Evolutionary conservation across 30 jellyfish, hydroid and myxozoan species (phyloP), one percentile per base, ranked within the genome.

Genomic region (Nemopilema nomurai): DNA sequence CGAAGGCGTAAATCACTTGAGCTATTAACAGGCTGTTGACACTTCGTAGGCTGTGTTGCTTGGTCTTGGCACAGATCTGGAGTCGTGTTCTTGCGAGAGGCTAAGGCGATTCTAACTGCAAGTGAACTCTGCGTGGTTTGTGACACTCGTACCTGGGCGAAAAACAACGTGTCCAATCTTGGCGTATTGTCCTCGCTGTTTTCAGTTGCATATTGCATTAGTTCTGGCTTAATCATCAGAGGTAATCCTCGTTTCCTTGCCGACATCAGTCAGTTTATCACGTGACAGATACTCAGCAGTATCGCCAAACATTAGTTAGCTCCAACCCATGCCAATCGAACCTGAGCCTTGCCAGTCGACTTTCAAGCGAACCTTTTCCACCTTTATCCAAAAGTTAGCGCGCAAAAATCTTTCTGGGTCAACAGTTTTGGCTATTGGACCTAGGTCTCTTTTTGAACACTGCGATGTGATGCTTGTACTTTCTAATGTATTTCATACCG

Each of bases 161-260:
- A 25, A n/a, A 30, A 32, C 62, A 65, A 64, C 52, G 71, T 49
- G 51, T 8, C 69, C 88, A 17, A 62, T 50, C 66, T 78, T 65
- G 28, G 24, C 64, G 16, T 30, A 51, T 25, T 71, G 63, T 71
- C 49, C 67, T 25, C 67, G 66, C 79, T 78, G 88, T 52, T 57
- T 78, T 78, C 88, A 53, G 79, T 57, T 78, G 79, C 88, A 78
- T 57, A 57, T 78, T 78, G 88, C 88, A 78, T 78, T 78, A 78
- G 79, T 16, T 30, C 24, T 3, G 20, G 65, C 66, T 78, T n/a
- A 78, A 78, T 27, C 88, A 78, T 62, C 66, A 33, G 4, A 33
- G 21, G 79, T 78, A 78, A 78, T 78, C 88, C 66, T 49, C 67
- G 79, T 78, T 78, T 78, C 88, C 88, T 78, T 41, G 50, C 88